Evolutionary conservation across 2,888 invertebrate genomes (phyloP), one percentile per base, ranked within the genome.

Genomic region (Mythimna lalbum): DNA sequence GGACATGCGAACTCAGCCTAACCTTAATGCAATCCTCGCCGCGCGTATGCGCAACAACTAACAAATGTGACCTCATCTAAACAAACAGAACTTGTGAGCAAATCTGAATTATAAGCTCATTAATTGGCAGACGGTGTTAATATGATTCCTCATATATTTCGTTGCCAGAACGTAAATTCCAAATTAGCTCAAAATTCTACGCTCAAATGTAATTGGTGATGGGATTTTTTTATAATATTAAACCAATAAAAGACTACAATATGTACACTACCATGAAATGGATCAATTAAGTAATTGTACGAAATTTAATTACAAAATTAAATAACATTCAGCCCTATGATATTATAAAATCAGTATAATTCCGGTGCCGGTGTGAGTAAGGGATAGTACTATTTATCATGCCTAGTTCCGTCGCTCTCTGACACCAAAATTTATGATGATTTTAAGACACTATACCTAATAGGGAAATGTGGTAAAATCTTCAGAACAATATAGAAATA

Each of bases 1-100:
- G 4, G 95, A 95, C 85, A 91, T 95, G 92, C 89, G 95, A 68
- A 89, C 90, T 64, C 89, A 91, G 57, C 90, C 92, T 19, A 90
- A 91, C 53, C 80, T 92, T 23, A 90, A 90, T 76, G 92, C 92
- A 31, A 89, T 91, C 59, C 86, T 94, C 39, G 89, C 91, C 27
- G 89, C 91, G 36, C 89, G 91, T 39, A 85, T 87, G 65, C 87
- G 86, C 55, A 85, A 86, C 70, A 80, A 87, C 61, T 90, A 84
- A 86, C 33, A 67, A 69, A 63, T 60, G 62, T 72, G 68, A 75
- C 67, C 62, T 83, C 70, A 62, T 33, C 31, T 50, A 27, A 19
- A 23, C 49, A 60, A 69, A 78, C 56, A 50, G 21, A 36, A 69
- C 53, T 39, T 21, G 43, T 7, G 56, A 55, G 53, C 21, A 63